Evolutionary conservation across 2,888 invertebrate genomes (phyloP).

Genomic region (Dysmachus trigonus): DNA sequence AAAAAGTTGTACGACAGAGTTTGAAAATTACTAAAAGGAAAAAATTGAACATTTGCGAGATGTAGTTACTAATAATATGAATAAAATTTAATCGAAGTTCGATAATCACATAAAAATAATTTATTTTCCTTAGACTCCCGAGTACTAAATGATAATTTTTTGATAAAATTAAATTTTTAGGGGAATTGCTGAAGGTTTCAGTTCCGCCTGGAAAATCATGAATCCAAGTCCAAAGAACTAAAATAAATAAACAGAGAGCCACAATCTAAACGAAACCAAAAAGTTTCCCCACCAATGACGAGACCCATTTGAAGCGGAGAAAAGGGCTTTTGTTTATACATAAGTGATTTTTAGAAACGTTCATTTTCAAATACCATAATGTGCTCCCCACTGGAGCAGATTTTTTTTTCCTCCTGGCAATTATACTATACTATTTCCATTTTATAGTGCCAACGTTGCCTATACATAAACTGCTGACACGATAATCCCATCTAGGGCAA

Average conservation of each 20-base stretch:
- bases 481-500: slow-evolving; percentile 30
- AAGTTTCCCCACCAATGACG: not conserved
- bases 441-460: slow-evolving; percentile 20
- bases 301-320: not conserved
- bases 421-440: slow-evolving; percentile 7
- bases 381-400: not conserved
- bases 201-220: not conserved
- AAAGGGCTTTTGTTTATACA: not conserved
- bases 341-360: not conserved
- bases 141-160: too few relatives aligned
- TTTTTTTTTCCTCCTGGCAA: not conserved
- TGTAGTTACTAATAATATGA: too few relatives aligned
- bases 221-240: not conserved
- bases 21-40: too few relatives aligned
- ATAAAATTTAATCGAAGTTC: too few relatives aligned
- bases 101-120: too few relatives aligned
- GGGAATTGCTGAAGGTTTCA: not conserved
- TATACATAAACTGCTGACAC: slow-evolving; percentile 33
- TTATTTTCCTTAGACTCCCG: too few relatives aligned
- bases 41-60: too few relatives aligned
- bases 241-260: not conserved
- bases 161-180: too few relatives aligned
- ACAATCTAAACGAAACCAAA: not conserved
- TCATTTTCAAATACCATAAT: not conserved
- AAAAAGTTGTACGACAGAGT: too few relatives aligned